Conservation (phyloP, 2,113 vertebrate genomes). For the Clarias gariepinus region DNA sequence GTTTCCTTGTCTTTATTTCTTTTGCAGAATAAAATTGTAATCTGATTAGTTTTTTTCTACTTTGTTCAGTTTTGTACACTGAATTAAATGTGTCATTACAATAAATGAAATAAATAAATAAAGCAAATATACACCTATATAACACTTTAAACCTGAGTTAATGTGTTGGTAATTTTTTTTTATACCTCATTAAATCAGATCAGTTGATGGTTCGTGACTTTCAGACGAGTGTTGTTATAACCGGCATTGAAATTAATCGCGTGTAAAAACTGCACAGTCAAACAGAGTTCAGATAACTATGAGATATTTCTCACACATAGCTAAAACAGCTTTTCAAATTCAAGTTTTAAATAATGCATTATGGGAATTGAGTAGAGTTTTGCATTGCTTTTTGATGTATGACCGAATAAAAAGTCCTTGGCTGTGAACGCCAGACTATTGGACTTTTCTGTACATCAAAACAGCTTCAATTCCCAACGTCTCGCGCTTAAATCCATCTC, state of each 20-base stretch:
- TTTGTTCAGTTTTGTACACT: neutral
- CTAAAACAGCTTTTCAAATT: neutral
- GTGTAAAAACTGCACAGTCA: neutral
- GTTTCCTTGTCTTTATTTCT: neutral
- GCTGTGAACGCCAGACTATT: neutral
- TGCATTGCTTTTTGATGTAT: neutral
- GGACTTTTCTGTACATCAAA: neutral
- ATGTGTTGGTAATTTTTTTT: neutral
- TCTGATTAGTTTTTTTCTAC: neutral
- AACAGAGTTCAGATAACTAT: neutral
- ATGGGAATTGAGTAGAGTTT: neutral
- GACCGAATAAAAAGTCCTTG: neutral
- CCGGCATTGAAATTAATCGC: neutral
- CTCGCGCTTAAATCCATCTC: neutral
- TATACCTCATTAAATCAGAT: neutral
- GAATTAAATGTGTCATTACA: neutral
- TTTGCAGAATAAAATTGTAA: neutral
- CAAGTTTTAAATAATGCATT: neutral
- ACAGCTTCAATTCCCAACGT: neutral
- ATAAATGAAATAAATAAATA: neutral
- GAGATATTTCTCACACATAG: neutral
- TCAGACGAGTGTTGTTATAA: neutral
- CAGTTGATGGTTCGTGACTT: neutral
- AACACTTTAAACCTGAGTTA: neutral
- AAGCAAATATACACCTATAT: neutral